A percentile compares a stretch with the other conserved stretches of the same genome.
Conservation (phyloP, 2,113 vertebrate genomes). For the Corvus hawaiiensis region DNA sequence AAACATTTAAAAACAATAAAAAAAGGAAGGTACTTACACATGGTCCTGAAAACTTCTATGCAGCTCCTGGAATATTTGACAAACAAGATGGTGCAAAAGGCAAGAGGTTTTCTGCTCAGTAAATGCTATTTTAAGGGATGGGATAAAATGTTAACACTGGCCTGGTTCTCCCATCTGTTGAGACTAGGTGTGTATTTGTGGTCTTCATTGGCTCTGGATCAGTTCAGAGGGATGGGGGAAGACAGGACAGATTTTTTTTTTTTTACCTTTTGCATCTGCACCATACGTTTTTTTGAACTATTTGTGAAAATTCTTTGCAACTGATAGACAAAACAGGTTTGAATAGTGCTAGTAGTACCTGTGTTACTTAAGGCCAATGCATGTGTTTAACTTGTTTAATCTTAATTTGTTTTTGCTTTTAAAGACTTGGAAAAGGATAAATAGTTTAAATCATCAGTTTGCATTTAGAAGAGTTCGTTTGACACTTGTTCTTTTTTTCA, state of each 20-base stretch:
- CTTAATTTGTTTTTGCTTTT: slow-evolving; percentile 18
- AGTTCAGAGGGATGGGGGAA: not conserved
- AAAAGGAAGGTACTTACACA: not conserved
- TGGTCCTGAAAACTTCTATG: not conserved
- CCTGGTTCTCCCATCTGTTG: not conserved
- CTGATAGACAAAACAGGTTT: not conserved
- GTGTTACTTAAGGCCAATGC: slow-evolving; percentile 9
- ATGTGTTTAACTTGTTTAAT: slow-evolving; percentile 51
- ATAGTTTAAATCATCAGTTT: slow-evolving; percentile 13
- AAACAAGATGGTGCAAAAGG: not conserved
- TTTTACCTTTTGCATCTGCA: not conserved
- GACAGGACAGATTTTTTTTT: not conserved
- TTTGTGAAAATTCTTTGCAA: not conserved
- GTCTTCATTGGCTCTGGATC: not conserved
- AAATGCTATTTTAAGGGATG: not conserved
- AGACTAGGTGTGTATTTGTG: not conserved
- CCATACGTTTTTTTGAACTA: not conserved
- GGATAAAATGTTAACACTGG: not conserved
- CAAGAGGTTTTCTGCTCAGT: not conserved
- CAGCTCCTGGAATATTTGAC: not conserved
- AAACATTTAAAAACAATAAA: not conserved
- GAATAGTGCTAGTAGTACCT: slow-evolving; percentile 13
- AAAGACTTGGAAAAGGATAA: not conserved
- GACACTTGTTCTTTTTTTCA: not conserved
- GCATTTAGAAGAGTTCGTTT: slow-evolving; percentile 13